phyloP scores from a whole-genome alignment of 2,797 vertebrate species.

The Astyanax mexicanus region DNA sequence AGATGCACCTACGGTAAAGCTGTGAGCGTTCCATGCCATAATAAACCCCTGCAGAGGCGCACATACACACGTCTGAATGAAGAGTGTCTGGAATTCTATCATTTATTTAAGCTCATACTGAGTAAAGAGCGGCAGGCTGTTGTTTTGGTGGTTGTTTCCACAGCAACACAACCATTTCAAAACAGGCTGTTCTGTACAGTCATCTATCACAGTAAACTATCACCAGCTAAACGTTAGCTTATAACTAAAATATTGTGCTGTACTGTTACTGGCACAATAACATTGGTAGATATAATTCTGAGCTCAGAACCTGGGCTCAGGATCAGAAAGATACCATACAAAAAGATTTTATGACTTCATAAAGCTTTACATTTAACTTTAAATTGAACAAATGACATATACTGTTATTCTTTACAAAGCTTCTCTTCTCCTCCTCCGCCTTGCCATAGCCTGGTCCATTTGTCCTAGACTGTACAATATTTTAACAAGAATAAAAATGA shows the following conservation, averaged over 20 bases:
- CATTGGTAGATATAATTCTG: background rate
- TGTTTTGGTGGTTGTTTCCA: slow-evolving; percentile 39
- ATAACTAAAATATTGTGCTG: too few species aligned
- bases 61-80: slow-evolving; percentile 9
- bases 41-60: background rate
- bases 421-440: too few species aligned
- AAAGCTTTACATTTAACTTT: too few species aligned
- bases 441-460: too few species aligned
- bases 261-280: background rate
- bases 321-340: too few species aligned
- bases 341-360: too few species aligned
- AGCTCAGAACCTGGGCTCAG: too few species aligned
- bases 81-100: background rate
- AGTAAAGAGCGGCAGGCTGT: slow-evolving; percentile 12
- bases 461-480: too few species aligned
- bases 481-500: too few species aligned
- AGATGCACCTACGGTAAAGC: slow-evolving; percentile 41
- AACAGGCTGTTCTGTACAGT: slow-evolving; percentile 9
- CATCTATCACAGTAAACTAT: too few species aligned
- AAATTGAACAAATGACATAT: too few species aligned
- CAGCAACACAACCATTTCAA: slow-evolving; percentile 15
- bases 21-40: slow-evolving; percentile 16
- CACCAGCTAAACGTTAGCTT: background rate
- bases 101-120: slow-evolving; percentile 9
- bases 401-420: too few species aligned